Conservation (phyloP, 1,140 invertebrate genomes). For the Drepana arcuata region DNA sequence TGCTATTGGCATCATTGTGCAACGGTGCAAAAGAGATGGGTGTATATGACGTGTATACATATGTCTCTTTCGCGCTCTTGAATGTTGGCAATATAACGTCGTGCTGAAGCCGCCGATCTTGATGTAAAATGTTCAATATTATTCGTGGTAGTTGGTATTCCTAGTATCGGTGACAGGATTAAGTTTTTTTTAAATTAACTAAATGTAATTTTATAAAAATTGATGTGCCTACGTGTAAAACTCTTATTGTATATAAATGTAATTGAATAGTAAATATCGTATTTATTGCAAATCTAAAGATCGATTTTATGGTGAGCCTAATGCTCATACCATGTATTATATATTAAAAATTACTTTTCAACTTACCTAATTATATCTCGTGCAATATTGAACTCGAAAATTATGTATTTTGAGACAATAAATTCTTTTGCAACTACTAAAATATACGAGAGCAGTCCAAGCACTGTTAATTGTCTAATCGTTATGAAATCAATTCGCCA, state of each 20-base stretch:
- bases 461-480: background rate
- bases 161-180: slow-evolving; percentile 55
- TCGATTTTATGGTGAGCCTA: slow-evolving; percentile 10
- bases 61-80: no score
- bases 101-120: no score
- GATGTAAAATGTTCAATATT: slow-evolving; percentile 39
- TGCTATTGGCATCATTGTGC: no score
- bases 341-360: background rate
- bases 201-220: slow-evolving; percentile 71
- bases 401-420: slow-evolving; percentile 54
- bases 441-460: background rate
- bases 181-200: slow-evolving; percentile 66
- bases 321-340: background rate
- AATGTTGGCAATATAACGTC: no score
- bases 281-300: slow-evolving; percentile 9
- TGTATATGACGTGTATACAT: no score
- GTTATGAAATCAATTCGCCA: background rate
- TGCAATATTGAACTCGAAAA: slow-evolving; percentile 17
- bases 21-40: no score
- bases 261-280: slow-evolving; percentile 33
- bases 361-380: background rate
- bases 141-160: slow-evolving; percentile 38
- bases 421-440: slow-evolving; percentile 37
- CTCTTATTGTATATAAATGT: slow-evolving; percentile 35
- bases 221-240: slow-evolving; percentile 73